phyloP scores from a whole-genome alignment of 2,888 invertebrate genomes.

The Caenorhabditis doughertyi region DNA sequence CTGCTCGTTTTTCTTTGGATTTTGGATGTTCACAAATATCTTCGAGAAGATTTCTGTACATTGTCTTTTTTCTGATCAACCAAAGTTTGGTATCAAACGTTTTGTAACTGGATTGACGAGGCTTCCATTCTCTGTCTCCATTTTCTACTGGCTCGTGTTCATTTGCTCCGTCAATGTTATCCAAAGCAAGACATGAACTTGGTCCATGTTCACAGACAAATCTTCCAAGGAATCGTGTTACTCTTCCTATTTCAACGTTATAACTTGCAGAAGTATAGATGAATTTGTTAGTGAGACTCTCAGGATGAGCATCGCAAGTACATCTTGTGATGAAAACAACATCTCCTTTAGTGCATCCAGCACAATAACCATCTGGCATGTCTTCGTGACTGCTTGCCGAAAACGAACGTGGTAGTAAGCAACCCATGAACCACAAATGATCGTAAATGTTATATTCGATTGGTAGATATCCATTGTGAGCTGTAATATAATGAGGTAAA shows the following conservation, averaged over 20 bases:
- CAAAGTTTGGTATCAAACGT: neutral
- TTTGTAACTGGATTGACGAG: neutral
- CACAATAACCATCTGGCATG: neutral
- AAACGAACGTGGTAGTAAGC: neutral
- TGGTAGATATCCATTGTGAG: neutral
- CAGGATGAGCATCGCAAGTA: constrained; percentile 1
- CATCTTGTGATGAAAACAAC: constrained; percentile 28
- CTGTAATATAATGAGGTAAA: neutral
- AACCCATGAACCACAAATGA: constrained; percentile 40
- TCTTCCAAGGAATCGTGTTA: constrained; percentile 11
- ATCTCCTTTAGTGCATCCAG: constrained; percentile 36
- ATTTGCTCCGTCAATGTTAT: neutral
- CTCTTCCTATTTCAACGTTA: neutral
- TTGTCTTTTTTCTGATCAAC: neutral
- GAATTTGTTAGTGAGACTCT: neutral
- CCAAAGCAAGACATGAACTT: neutral
- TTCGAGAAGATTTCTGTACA: neutral
- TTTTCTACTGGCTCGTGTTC: neutral
- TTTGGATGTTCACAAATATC: neutral
- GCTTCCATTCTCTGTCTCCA: neutral
- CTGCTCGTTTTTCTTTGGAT: neutral
- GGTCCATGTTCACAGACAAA: constrained; percentile 56
- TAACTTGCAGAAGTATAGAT: neutral
- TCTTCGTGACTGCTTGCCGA: constrained; percentile 4
- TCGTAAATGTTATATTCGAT: constrained; percentile 27